Conservation (phyloP, 2,888 invertebrate genomes). For the Ormia ochracea region DNA sequence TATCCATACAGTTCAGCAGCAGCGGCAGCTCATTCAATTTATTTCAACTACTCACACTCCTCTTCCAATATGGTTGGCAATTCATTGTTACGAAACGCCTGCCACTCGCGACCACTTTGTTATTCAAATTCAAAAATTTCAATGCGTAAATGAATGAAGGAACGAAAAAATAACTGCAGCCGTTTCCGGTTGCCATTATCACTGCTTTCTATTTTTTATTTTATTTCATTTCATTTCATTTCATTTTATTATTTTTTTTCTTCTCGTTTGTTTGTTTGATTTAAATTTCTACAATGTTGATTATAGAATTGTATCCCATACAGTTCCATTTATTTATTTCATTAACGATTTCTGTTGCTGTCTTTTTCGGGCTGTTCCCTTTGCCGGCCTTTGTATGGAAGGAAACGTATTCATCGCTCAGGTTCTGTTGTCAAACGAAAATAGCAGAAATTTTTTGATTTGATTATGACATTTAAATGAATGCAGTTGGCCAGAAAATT, state of each 20-base stretch:
- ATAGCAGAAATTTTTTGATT: conserved; percentile 32
- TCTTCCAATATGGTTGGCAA: conserved; percentile 52
- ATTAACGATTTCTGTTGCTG: conserved; percentile 48
- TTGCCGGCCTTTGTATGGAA: conserved; percentile 3
- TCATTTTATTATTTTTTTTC: too few relatives aligned
- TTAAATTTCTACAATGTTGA: conserved; percentile 48
- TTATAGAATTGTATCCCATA: conserved; percentile 43
- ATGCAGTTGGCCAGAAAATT: conserved; percentile 10
- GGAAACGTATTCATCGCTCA: neutral
- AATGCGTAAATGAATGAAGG: conserved; percentile 6
- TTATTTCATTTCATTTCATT: too few relatives aligned
- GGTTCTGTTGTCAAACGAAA: neutral
- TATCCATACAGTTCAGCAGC: conserved; percentile 43
- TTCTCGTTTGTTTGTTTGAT: too few relatives aligned
- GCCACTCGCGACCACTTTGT: conserved; percentile 60
- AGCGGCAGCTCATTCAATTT: conserved; percentile 32
- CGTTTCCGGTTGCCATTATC: conserved; percentile 70
- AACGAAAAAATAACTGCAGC: conserved; percentile 54
- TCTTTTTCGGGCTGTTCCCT: conserved; percentile 57
- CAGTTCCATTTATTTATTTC: conserved; percentile 35
- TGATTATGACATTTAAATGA: conserved; percentile 42
- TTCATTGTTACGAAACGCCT: conserved; percentile 50
- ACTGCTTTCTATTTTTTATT: conserved; percentile 34
- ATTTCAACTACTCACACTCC: conserved; percentile 26
- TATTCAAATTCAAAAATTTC: conserved; percentile 50